Base-by-base conservation (phyloP, 2,888 invertebrate species). In the Corythucha ciliata region DNA sequence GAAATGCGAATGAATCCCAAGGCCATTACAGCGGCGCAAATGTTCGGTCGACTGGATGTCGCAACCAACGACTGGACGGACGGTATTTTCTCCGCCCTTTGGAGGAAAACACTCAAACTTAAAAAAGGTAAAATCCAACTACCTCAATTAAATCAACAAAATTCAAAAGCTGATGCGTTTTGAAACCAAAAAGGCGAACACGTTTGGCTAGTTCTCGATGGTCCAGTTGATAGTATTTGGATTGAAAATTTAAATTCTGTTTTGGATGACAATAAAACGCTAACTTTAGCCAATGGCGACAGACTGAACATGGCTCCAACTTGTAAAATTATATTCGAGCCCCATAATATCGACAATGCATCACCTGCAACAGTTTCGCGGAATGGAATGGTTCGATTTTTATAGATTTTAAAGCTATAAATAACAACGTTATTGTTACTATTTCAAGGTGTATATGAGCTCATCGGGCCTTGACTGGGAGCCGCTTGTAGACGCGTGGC, bases 1-100 rank as follows among this genome's bases (percentile, higher is more conserved):
- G 94, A 96, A 74, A 91, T 94, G 91, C 74, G 94, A 59, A 94
- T 96, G 94, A 96, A 96, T 70, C 96, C 96, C 0, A 96, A 96
- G 72, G 89, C 94, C 14, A 94, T 96, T 63, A 94, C 94, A 12
- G 89, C 94, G 0, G 82, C 93, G 0, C 94, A 96, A 74, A 96
- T 96, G 96, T 96, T 96, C 67, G 96, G 96, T 0, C 78, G 91
- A 24, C 72, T 94, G 20, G 94, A 96, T 65, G 94, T 96, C 0
- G 93, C 94, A 2, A 96, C 94, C 1, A 96, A 96, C 65, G 96
- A 96, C 65, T 96, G 96, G 96, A 96, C 94, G 0, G 94, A 96
- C 67, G 96, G 96, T 5, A 93, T 96, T 63, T 96, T 96, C 70
- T 93, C 94, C 1, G 91, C 94, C 0, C 72, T 96, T 0, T 96